These are phyloP conservation scores for Microcebus griseorufus DNA, from an alignment of 2,113 vertebrate species.

Conservation along the genomic window DNA sequence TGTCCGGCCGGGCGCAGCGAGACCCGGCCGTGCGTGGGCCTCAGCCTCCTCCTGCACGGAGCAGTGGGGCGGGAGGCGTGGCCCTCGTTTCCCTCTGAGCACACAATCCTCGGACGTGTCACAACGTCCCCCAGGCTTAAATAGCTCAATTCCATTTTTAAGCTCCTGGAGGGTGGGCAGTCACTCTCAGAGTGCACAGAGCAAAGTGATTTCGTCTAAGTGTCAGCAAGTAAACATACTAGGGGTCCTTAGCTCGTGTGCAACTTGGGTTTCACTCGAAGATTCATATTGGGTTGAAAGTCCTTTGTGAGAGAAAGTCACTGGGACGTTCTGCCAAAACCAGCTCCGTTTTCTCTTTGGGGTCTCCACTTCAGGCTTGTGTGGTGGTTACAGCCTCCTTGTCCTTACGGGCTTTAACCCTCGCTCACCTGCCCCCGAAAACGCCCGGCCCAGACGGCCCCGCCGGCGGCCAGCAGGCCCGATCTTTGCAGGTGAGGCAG, in stretches of 20 bases:
- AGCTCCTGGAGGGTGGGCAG: fast-evolving
- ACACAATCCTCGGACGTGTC: fast-evolving
- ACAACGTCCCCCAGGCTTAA: fast-evolving
- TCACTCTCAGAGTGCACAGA: fast-evolving
- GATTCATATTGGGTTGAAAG: fast-evolving
- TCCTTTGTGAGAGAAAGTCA: not conserved
- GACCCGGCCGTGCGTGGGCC: not conserved
- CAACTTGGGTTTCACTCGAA: not conserved
- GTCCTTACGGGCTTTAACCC: fast-evolving
- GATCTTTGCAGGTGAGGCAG: not conserved
- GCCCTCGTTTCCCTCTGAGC: fast-evolving
- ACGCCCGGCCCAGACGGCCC: not conserved
- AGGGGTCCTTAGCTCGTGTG: fast-evolving
- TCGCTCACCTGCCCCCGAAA: too few species aligned
- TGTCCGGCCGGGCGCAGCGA: fast-evolving
- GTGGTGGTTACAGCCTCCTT: fast-evolving
- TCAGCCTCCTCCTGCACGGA: fast-evolving
- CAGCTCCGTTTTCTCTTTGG: fast-evolving
- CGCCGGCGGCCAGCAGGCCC: fast-evolving
- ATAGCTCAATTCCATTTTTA: fast-evolving
- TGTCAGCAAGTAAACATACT: fast-evolving
- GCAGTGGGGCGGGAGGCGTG: too few species aligned
- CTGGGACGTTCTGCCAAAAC: not conserved
- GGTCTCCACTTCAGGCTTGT: fast-evolving
- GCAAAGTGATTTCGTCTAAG: too few species aligned